Percentiles rank a stretch among this genome's conserved stretches.
Evolutionary conservation across 2,888 invertebrate species (phyloP).

Genomic region (Ceramica pisi): DNA sequence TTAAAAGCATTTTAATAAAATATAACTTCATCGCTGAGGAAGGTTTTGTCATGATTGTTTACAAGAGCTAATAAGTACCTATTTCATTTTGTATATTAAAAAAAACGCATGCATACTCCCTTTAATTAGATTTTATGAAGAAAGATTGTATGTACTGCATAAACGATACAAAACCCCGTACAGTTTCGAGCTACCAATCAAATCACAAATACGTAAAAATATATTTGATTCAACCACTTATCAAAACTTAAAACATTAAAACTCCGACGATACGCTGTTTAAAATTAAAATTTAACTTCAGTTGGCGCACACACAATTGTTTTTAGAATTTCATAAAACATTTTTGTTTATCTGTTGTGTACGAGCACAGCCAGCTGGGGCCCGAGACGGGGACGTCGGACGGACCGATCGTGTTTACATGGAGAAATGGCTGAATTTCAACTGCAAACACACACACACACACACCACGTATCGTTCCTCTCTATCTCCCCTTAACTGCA

Average conservation of each 20-base stretch:
- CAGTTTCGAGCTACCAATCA: neutral
- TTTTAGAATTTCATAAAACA: slow-evolving; percentile 53
- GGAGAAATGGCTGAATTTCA: slow-evolving; percentile 72
- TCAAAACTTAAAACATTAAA: slow-evolving; percentile 22
- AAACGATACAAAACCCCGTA: neutral
- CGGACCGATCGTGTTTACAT: slow-evolving; percentile 67
- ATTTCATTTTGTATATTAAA: no score
- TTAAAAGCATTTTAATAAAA: no score
- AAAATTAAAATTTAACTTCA: slow-evolving; percentile 45
- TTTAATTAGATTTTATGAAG: no score
- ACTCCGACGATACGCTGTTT: slow-evolving; percentile 25
- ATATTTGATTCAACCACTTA: neutral
- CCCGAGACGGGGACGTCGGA: slow-evolving; percentile 25
- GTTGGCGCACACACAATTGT: slow-evolving; percentile 32
- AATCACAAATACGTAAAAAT: neutral
- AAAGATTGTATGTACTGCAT: no score
- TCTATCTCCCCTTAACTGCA: slow-evolving; percentile 44
- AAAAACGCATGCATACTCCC: no score
- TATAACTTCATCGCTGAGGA: no score
- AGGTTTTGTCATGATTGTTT: no score
- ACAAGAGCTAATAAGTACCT: no score
- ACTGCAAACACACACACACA: slow-evolving; percentile 69
- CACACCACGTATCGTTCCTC: slow-evolving; percentile 34
- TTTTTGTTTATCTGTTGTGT: slow-evolving; percentile 54
- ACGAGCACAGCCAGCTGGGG: slow-evolving; percentile 59